Base-by-base conservation (phyloP, 2,797 vertebrate genomes). In the Dryobates pubescens region DNA sequence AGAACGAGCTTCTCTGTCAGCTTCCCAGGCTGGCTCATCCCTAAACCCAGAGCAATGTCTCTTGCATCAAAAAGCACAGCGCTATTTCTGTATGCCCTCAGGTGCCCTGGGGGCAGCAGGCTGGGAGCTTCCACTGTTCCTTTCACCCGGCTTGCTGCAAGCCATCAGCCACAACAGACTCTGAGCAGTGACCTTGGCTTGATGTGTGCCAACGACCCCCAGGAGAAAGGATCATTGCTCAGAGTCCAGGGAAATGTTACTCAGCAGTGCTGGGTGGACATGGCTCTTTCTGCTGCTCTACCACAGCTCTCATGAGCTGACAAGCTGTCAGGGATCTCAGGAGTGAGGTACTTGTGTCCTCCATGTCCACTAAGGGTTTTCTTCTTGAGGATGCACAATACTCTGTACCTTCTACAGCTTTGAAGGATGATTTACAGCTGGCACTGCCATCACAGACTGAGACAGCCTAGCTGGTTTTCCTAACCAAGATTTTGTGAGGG, bases 221-320 rank as follows among this genome's bases (percentile, higher is more conserved):
- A 9, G 75, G 51, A 6, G 65, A 9, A 17, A 59, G 32, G 72
- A 65, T 57, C 8, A 0, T 17, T 9, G 58, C 81, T 58, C 71
- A 9, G 5, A 34, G 7, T 4, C 10, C 43, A 20, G 80, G 67
- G 4, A 22, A 17, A 14, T 0, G 8, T 5, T 3, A 0, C 75
- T 13, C 65, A 4, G 92, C 79, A 13, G 49, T 0, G 54, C 64
- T 30, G 47, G 19, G 2, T 2, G 26, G 6, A 11, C n/a, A 0
- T 62, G 72, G 19, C 56, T 2, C 0, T 19, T 29, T 5, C 64
- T 38, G 3, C 32, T 6, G 4, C 15, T 20, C 34, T 7, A 26
- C 75, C 12, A 2, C 3, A 0, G 47, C 5, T 29, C n/a, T 2
- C 0, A 7, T 0, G 6, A 49, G 67, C 6, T 9, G 24, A 30